Evolutionary conservation across 2,113 vertebrate genomes (phyloP).

Genomic region (Tetrao urogallus): DNA sequence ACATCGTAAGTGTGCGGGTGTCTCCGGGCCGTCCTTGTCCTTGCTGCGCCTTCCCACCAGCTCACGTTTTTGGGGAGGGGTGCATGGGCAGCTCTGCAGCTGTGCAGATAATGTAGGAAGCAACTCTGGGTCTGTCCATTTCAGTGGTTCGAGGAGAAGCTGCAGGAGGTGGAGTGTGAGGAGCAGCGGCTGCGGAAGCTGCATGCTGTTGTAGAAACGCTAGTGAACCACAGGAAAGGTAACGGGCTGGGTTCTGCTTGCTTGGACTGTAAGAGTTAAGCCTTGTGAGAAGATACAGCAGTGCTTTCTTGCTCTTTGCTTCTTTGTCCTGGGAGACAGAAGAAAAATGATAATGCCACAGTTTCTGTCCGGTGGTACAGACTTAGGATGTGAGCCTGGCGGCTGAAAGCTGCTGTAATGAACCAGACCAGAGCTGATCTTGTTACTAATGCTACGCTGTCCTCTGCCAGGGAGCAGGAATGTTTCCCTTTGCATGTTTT

Average conservation of each 20-base stretch:
- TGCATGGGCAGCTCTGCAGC: not conserved
- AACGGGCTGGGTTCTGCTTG: fast-evolving
- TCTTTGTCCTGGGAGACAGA: not conserved
- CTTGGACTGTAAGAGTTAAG: not conserved
- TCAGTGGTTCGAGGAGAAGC: conserved; percentile 99
- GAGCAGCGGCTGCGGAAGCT: conserved; percentile 94
- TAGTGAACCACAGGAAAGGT: conserved; percentile 96
- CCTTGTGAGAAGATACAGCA: not conserved
- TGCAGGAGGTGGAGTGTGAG: conserved; percentile 95
- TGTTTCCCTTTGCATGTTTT: not conserved
- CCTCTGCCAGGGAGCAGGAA: not conserved
- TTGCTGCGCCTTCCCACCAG: fast-evolving
- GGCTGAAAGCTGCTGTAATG: not conserved
- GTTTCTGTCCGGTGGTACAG: not conserved
- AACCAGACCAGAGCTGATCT: not conserved
- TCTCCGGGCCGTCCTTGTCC: not conserved
- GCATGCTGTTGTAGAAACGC: conserved; percentile 87
- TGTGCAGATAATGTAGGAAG: fast-evolving
- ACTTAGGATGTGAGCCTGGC: not conserved
- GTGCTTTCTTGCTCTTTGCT: not conserved
- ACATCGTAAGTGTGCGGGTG: conserved; percentile 83
- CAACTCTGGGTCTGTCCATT: conserved; percentile 13
- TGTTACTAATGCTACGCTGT: not conserved
- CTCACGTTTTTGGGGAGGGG: not conserved
- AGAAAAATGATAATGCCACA: not conserved